phyloP scores from a whole-genome alignment of 2,888 invertebrate species.

The Conistra vaccinii region DNA sequence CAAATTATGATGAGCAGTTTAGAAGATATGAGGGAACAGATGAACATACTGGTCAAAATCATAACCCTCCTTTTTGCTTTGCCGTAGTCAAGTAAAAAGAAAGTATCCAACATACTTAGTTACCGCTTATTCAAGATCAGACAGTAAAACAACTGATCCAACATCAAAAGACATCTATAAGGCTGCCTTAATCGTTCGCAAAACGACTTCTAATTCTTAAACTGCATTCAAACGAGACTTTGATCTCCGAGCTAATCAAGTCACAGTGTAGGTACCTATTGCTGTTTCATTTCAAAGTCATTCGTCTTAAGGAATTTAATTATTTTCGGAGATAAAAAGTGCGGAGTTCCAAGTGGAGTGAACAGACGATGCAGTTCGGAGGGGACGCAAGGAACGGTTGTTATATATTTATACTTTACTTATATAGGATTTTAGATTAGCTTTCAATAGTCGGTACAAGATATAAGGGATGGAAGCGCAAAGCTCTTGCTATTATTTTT shows the following conservation, averaged over 20 bases:
- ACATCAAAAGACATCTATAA: conserved; percentile 7
- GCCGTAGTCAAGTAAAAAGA: too few relatives aligned
- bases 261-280: conserved; percentile 62
- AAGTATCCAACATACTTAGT: too few relatives aligned
- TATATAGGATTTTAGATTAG: conserved; percentile 37
- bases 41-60: too few relatives aligned
- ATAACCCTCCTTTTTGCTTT: too few relatives aligned
- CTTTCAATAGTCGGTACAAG: conserved; percentile 12
- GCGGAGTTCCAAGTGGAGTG: conserved; percentile 20
- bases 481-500: too few relatives aligned
- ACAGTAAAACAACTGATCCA: not conserved
- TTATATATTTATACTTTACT: conserved; percentile 8
- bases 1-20: too few relatives aligned
- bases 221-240: conserved; percentile 64
- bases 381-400: conserved; percentile 4
- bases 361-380: conserved; percentile 47
- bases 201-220: conserved; percentile 39
- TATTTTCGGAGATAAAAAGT: conserved; percentile 63
- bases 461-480: not conserved
- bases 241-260: conserved; percentile 75
- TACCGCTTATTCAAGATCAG: not conserved
- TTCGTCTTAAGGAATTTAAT: conserved; percentile 73
- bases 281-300: conserved; percentile 69
- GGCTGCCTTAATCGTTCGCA: not conserved
- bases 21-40: too few relatives aligned